Evolutionary conservation across 2,113 vertebrate genomes (phyloP).

Genomic region (Gasterosteus aculeatus): DNA sequence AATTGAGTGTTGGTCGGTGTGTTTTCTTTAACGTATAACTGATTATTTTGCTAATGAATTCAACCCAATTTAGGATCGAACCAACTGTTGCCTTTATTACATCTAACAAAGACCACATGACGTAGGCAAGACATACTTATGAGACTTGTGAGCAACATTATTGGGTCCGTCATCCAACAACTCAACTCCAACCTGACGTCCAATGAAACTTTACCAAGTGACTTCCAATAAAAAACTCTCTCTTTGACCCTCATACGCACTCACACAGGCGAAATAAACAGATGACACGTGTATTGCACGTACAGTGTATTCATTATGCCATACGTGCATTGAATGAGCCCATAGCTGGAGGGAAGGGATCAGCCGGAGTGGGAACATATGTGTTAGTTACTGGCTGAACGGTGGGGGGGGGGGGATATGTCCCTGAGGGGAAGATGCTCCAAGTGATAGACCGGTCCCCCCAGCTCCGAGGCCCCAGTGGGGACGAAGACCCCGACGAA

Average conservation of each 20-base stretch:
- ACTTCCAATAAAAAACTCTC: background rate
- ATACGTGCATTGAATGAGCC: background rate
- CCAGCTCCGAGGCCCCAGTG: background rate
- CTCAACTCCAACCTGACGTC: background rate
- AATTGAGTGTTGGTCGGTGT: background rate
- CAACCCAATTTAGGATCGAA: background rate
- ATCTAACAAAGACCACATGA: background rate
- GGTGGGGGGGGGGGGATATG: background rate
- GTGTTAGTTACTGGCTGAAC: constrained; percentile 1
- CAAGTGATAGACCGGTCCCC: background rate
- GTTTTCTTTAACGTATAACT: background rate
- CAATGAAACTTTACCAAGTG: background rate
- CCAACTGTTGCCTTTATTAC: background rate
- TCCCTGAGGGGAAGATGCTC: constrained; percentile 20
- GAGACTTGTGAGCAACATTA: background rate
- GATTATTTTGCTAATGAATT: background rate
- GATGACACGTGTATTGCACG: constrained; percentile 14
- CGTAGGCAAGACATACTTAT: background rate
- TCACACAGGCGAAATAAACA: constrained; percentile 18
- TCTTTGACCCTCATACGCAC: background rate
- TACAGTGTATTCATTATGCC: constrained; percentile 27
- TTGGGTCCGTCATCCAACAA: background rate
- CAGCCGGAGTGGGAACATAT: constrained; percentile 31
- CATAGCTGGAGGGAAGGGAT: constrained; percentile 37
- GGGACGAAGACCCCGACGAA: background rate